These are phyloP conservation scores for Setipinna tenuifilis DNA, from an alignment of 2,797 vertebrate genomes.

Conservation along the genomic window DNA sequence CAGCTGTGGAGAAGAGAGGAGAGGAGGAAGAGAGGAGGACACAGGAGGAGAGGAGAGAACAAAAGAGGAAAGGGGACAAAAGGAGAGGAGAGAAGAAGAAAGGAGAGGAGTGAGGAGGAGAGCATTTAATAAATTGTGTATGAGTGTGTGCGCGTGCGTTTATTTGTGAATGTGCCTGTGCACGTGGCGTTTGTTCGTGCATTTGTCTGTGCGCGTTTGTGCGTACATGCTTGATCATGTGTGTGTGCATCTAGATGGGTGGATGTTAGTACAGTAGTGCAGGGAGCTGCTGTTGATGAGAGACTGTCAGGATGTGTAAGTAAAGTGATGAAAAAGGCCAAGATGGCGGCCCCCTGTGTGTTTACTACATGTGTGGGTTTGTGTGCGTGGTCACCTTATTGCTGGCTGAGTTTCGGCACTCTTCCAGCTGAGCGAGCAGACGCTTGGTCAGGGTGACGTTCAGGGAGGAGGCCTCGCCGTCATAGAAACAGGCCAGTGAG, in stretches of 20 bases:
- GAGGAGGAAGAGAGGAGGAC: not conserved
- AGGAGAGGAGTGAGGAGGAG: not conserved
- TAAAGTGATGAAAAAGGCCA: no score
- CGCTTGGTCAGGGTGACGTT: slow-evolving; percentile 49
- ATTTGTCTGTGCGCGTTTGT: not conserved
- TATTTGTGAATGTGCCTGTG: no score
- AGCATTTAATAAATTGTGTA: no score
- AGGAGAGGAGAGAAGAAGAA: no score
- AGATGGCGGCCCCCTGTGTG: no score
- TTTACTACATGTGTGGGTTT: not conserved
- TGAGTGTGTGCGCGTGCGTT: no score
- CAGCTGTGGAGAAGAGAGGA: slow-evolving; percentile 56
- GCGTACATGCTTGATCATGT: not conserved
- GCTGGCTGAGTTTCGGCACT: slow-evolving; percentile 56
- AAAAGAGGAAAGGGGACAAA: not conserved
- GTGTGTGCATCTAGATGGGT: not conserved
- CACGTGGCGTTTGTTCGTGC: no score
- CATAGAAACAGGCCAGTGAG: slow-evolving; percentile 65
- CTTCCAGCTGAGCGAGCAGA: slow-evolving; percentile 63
- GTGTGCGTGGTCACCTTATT: slow-evolving; percentile 58
- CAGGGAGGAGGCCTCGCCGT: slow-evolving; percentile 47
- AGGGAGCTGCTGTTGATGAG: no score
- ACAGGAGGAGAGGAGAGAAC: no score
- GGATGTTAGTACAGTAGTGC: no score
- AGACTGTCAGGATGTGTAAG: not conserved